These are phyloP conservation scores for Probaryconus sp. DNA, from an alignment of 1,140 invertebrate genomes.

Conservation along the genomic window DNA sequence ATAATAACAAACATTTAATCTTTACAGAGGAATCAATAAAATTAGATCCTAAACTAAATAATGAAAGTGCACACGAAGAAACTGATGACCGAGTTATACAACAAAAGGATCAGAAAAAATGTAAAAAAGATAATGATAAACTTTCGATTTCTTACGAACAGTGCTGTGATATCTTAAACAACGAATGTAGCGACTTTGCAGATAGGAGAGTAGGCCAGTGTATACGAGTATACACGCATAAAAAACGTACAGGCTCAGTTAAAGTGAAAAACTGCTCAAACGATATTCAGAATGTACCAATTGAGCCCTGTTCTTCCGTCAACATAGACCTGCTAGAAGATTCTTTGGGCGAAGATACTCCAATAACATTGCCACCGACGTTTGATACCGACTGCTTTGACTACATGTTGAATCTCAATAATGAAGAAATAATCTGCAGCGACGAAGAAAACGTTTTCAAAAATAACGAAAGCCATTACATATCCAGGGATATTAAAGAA, in stretches of 20 bases:
- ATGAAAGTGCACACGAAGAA: constrained; percentile 2
- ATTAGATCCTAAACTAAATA: constrained; percentile 13
- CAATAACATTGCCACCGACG: constrained; percentile 67
- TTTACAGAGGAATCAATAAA: constrained; percentile 32
- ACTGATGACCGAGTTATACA: constrained; percentile 14
- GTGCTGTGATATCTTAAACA: constrained; percentile 69
- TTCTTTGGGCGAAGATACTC: constrained; percentile 64
- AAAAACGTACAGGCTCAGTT: constrained; percentile 64
- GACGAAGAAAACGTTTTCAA: constrained; percentile 40
- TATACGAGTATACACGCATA: constrained; percentile 72
- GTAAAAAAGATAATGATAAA: constrained; percentile 33
- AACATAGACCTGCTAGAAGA: constrained; percentile 73
- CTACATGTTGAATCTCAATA: constrained; percentile 69
- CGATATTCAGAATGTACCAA: constrained; percentile 55
- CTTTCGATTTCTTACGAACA: constrained; percentile 60
- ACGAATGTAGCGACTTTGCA: constrained; percentile 64
- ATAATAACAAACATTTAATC: constrained; percentile 37
- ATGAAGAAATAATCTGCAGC: constrained; percentile 45
- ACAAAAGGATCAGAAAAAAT: constrained; percentile 23
- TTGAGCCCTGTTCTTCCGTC: constrained; percentile 61
- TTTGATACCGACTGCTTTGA: constrained; percentile 71
- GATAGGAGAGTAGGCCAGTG: constrained; percentile 69
- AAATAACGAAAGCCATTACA: constrained; percentile 35
- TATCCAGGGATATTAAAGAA: constrained; percentile 47
- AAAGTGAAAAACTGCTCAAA: constrained; percentile 53